These are phyloP conservation scores for Euwallacea fornicatus DNA, from an alignment of 1,140 invertebrate genomes.

Conservation along the genomic window DNA sequence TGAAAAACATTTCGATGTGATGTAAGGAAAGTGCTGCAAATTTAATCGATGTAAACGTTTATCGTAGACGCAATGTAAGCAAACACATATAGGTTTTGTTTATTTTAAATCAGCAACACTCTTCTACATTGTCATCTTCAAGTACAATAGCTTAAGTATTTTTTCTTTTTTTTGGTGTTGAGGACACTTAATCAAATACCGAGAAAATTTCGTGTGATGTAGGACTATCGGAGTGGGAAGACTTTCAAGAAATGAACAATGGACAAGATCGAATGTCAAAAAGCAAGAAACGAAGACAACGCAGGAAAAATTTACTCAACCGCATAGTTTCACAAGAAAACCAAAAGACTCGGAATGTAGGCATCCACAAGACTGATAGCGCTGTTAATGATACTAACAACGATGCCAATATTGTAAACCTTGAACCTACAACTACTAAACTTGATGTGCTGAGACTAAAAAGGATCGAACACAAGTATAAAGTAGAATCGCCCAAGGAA, in stretches of 20 bases:
- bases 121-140: background rate
- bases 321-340: slow-evolving; percentile 12
- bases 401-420: slow-evolving; percentile 18
- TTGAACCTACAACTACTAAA: background rate
- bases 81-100: no score
- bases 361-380: no score
- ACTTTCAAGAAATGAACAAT: slow-evolving; percentile 36
- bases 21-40: no score
- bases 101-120: background rate
- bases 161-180: slow-evolving; percentile 36
- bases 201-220: slow-evolving; percentile 34
- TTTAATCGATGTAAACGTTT: no score
- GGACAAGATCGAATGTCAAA: slow-evolving; percentile 29
- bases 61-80: background rate
- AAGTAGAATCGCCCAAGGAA: slow-evolving; percentile 58
- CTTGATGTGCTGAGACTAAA: slow-evolving; percentile 34
- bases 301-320: slow-evolving; percentile 35
- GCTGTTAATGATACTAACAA: slow-evolving; percentile 2
- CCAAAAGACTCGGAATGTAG: background rate
- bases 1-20: no score
- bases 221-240: slow-evolving; percentile 24
- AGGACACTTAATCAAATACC: slow-evolving; percentile 32
- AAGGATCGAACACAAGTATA: slow-evolving; percentile 41
- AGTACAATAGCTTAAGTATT: slow-evolving; percentile 8
- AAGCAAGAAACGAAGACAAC: slow-evolving; percentile 37